Conservation (phyloP, 1,140 invertebrate species). For the Neotoxoptera formosana region DNA sequence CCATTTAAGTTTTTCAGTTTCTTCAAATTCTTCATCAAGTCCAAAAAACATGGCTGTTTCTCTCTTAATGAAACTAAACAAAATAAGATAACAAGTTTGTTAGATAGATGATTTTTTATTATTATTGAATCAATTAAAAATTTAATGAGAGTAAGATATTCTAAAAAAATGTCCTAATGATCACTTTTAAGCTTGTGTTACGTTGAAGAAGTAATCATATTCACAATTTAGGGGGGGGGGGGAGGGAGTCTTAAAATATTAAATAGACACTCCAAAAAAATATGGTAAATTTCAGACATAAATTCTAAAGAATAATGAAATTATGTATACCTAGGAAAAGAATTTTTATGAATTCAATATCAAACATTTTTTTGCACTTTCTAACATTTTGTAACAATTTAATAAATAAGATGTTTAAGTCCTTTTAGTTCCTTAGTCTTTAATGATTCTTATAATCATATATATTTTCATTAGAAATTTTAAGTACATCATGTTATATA, state of each 20-base stretch:
- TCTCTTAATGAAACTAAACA: conserved; percentile 71
- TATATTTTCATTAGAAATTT: too few species aligned
- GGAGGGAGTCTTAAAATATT: neutral
- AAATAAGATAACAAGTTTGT: conserved; percentile 29
- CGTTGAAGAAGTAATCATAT: neutral
- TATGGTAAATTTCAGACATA: neutral
- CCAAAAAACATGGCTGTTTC: conserved; percentile 83
- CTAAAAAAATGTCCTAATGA: neutral
- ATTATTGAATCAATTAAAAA: neutral
- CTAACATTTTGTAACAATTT: too few species aligned
- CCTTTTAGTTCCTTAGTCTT: too few species aligned
- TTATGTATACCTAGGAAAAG: neutral
- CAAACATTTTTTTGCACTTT: too few species aligned
- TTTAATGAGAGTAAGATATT: neutral
- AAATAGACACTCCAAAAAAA: neutral
- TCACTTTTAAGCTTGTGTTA: neutral
- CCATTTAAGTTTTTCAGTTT: conserved; percentile 75
- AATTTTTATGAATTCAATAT: too few species aligned
- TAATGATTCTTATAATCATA: too few species aligned
- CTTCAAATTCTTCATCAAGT: conserved; percentile 76
- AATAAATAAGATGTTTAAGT: too few species aligned
- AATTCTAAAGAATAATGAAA: neutral
- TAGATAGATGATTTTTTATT: neutral
- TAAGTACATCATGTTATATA: too few species aligned
- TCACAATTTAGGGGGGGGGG: too few species aligned